Base-by-base conservation (phyloP, 2,888 invertebrate genomes). In the Gastracanthus pulcherrimus region DNA sequence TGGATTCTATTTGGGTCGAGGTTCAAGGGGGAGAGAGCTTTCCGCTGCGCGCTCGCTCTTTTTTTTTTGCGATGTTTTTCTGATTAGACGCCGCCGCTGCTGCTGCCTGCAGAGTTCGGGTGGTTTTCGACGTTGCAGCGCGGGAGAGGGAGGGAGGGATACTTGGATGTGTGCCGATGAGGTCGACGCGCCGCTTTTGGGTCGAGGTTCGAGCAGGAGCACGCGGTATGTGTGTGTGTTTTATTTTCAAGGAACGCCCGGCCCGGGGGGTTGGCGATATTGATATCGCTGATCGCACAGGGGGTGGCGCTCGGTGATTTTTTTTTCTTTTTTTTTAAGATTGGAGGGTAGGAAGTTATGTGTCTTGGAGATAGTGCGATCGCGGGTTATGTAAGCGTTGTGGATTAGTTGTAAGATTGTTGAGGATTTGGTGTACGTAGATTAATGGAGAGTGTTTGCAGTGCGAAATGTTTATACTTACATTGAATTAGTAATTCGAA, bases 1-100 rank as follows among this genome's bases (percentile, higher is more conserved):
- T 66, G 79, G 4, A 60, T 67, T 9, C 38, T 72, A 76, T 76
- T 34, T 62, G 62, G 82, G 80, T 80, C 82, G 82, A 77, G 82
- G 80, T 76, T 79, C 58, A n/a, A n/a, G 16, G 45, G 16, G 45
- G n/a, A 4, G 45, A 45, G n/a, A 34, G 36, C 7, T 45, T 66
- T 19, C 11, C 60, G n/a, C 23, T 31, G n/a, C 23, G 16, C 19
- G n/a, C n/a, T n/a, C n/a, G n/a, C n/a, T n/a, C n/a, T n/a, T n/a
- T n/a, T n/a, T 34, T 55, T 26, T 26, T 9, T 2, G 26, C 55
- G 55, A 55, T 55, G 26, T 55, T 55, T 55, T 55, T 55, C 26
- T 55, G 51, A 55, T 55, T 55, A 69, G 69, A 16, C 31, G 60
- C 70, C 34, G 51, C 55, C 36, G 48, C 67, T 19, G 45, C 41